Evolutionary conservation across 2,888 invertebrate species (phyloP).

Genomic region (Cloeon dipterum): DNA sequence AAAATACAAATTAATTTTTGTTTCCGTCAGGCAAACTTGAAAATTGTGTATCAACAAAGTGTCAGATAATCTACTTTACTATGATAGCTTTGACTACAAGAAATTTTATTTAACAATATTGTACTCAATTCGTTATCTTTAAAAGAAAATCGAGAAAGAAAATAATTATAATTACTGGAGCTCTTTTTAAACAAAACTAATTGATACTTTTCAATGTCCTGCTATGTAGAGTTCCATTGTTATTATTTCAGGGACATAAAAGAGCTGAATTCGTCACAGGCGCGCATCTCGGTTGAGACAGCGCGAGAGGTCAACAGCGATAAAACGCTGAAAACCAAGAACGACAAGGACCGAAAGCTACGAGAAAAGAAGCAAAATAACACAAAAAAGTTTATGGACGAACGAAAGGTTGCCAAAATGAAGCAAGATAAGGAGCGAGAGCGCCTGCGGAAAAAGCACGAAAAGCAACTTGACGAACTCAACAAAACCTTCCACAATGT

Average conservation of each 20-base stretch:
- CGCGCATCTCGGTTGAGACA: slow-evolving; percentile 91
- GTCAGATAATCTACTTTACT: too few species aligned
- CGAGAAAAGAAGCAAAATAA: slow-evolving; percentile 94
- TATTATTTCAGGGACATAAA: slow-evolving; percentile 82
- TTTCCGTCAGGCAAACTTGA: too few species aligned
- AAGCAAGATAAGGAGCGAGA: slow-evolving; percentile 83
- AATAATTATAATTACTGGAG: too few species aligned
- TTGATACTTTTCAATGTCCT: too few species aligned
- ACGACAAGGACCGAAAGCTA: slow-evolving; percentile 83
- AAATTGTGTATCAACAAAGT: too few species aligned
- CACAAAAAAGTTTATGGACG: slow-evolving; percentile 92
- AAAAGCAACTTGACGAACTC: slow-evolving; percentile 76
- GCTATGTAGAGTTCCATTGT: too few species aligned
- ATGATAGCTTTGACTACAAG: too few species aligned
- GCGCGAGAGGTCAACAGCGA: slow-evolving; percentile 89
- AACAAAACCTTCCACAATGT: slow-evolving; percentile 72
- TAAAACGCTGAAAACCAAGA: slow-evolving; percentile 85
- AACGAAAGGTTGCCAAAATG: slow-evolving; percentile 65
- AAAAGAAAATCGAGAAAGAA: too few species aligned
- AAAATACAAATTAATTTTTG: too few species aligned
- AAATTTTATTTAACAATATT: too few species aligned
- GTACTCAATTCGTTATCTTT: too few species aligned
- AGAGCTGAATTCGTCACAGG: slow-evolving; percentile 84
- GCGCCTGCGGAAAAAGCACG: slow-evolving; percentile 74
- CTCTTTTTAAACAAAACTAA: too few species aligned